Percentiles rank a stretch among this genome's conserved stretches.
These are phyloP conservation scores for Carcina quercana DNA, from an alignment of 2,888 invertebrate species.

Conservation along the genomic window DNA sequence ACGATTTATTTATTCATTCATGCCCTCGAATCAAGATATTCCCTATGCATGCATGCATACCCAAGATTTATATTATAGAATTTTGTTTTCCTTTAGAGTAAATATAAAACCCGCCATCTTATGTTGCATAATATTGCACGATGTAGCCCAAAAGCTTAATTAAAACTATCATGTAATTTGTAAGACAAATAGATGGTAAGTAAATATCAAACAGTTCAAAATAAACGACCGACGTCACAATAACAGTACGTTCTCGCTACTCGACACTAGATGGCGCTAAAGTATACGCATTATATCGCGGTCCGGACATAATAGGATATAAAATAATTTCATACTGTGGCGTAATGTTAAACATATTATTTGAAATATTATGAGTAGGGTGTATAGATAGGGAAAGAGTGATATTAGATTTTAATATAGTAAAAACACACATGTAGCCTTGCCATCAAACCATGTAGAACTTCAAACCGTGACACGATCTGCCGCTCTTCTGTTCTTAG, in stretches of 20 bases:
- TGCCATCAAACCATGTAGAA: slow-evolving; percentile 57
- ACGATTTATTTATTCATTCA: too few relatives aligned
- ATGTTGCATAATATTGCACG: too few relatives aligned
- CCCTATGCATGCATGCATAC: too few relatives aligned
- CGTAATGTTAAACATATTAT: neutral
- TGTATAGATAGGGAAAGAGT: slow-evolving; percentile 17
- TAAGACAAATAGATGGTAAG: too few relatives aligned
- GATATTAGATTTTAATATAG: slow-evolving; percentile 13
- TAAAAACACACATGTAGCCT: slow-evolving; percentile 38
- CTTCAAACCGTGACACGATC: slow-evolving; percentile 59
- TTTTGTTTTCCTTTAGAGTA: too few relatives aligned
- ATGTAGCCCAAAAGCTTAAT: too few relatives aligned
- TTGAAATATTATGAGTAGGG: slow-evolving; percentile 9
- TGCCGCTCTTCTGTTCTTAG: too few relatives aligned
- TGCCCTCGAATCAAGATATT: too few relatives aligned
- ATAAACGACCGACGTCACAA: neutral
- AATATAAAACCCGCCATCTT: too few relatives aligned
- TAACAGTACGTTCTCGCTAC: slow-evolving; percentile 28
- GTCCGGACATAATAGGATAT: neutral
- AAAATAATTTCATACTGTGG: neutral
- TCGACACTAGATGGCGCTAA: slow-evolving; percentile 49
- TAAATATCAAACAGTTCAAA: neutral
- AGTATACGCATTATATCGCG: slow-evolving; percentile 8
- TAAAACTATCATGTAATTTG: too few relatives aligned
- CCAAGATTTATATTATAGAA: too few relatives aligned